Percentiles rank a stretch among this genome's conserved stretches.
Evolutionary conservation across 2,797 vertebrate species (phyloP).

Genomic region (Rhynchotus rufescens): DNA sequence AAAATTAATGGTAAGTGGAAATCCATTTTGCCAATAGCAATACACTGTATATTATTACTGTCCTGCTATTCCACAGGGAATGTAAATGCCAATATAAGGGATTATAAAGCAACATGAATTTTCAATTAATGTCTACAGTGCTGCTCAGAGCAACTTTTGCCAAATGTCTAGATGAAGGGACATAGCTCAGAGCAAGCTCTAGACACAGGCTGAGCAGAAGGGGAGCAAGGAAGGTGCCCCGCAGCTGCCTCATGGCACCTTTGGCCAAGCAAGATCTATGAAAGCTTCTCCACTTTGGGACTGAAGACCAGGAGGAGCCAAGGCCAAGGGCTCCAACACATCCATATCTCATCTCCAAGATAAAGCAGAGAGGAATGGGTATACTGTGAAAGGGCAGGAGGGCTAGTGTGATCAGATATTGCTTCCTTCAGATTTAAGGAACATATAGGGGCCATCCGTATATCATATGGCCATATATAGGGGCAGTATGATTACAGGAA

Average conservation of each 20-base stretch:
- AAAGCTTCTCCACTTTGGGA: not conserved
- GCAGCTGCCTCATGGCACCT: accelerated
- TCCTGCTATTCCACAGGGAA: not conserved
- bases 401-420: not conserved
- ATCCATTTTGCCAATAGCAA: not conserved
- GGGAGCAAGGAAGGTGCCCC: not conserved
- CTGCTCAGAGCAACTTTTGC: not conserved
- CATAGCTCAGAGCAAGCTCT: not conserved
- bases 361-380: not conserved
- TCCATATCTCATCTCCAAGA: not conserved
- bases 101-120: constrained; percentile 18
- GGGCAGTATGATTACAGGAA: not conserved
- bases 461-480: not conserved
- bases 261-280: not conserved
- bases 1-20: constrained; percentile 11
- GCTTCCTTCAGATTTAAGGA: accelerated
- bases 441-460: not conserved
- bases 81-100: constrained; percentile 26
- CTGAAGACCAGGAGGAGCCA: too few relatives aligned
- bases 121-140: constrained; percentile 6
- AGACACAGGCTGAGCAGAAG: not conserved
- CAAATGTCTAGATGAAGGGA: not conserved
- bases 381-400: not conserved
- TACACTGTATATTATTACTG: not conserved
- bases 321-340: not conserved